phyloP scores from a whole-genome alignment of 2,888 invertebrate species.

The Campopleginae sp. region DNA sequence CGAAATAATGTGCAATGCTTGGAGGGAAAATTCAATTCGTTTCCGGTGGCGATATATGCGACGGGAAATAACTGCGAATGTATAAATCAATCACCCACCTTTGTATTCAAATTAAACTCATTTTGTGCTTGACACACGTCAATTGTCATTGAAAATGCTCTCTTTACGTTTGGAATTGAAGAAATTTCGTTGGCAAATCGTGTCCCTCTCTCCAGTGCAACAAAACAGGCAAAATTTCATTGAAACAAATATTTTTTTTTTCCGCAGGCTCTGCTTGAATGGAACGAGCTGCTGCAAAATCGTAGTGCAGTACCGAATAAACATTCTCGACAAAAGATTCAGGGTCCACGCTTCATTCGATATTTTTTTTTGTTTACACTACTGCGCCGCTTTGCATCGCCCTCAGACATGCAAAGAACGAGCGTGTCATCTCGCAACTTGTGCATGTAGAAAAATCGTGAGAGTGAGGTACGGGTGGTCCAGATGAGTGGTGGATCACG shows the following conservation, averaged over 20 bases:
- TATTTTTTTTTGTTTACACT: conserved; percentile 39
- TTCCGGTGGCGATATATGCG: conserved; percentile 32
- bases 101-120: conserved; percentile 44
- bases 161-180: conserved; percentile 4
- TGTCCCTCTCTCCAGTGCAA: neutral
- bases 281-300: neutral
- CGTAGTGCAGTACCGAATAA: conserved; percentile 7
- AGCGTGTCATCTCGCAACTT: neutral
- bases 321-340: conserved; percentile 27
- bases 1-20: conserved; percentile 35
- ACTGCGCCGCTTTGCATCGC: neutral
- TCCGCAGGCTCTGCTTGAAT: neutral
- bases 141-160: conserved; percentile 10
- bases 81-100: conserved; percentile 43
- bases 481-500: conserved; percentile 54
- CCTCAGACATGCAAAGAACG: conserved; percentile 8
- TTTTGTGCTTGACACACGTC: conserved; percentile 35
- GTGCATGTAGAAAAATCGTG: conserved; percentile 54
- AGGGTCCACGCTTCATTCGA: conserved; percentile 2
- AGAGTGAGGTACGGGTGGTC: conserved; percentile 64
- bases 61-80: conserved; percentile 41
- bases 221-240: neutral
- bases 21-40: conserved; percentile 37
- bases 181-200: conserved; percentile 20
- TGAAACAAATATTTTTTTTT: conserved; percentile 6